Evolutionary conservation across 2,797 vertebrate species (phyloP), one percentile per base, ranked within the genome.

Genomic region (Acrossocheilus fasciatus): DNA sequence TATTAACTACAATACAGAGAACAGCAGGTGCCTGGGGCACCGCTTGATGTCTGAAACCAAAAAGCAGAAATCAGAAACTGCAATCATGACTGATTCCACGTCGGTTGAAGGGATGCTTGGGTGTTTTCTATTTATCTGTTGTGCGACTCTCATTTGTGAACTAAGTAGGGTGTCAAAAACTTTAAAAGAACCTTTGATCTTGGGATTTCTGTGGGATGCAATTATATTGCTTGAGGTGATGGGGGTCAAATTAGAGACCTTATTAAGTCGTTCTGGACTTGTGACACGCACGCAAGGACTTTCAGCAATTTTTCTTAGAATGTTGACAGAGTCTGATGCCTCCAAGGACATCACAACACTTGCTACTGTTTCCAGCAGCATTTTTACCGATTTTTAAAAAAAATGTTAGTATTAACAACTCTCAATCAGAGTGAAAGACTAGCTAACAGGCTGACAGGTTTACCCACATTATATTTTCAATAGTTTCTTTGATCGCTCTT

Each of bases 31-130:
- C 91, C 90, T 87, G 73, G 57, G 92, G 93, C 89, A 86, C 81
- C 68, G 91, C 90, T 87, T 91, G 89, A 91, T 90, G 90, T 91
- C 36, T 0, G 82, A 93, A 87, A 79, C 81, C 43, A 92, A 89
- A 88, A 64, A 89, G 90, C 79, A 89, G 91, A 90, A 93, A 92
- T 90, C 92, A 91, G 75, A 89, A 90, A 87, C 75, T 47, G 69
- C 17, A 50, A 81, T 89, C 79, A 88, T 26, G 66, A 43, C 69
- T 78, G 72, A 75, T 69, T 66, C 57, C 69, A 64, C 3, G 12
- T 64, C 41, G 7, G 7, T 50, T 66, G 45, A 80, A 66, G 34
- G 52, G 57, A 79, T 80, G 79, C 87, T 82, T 36, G 64, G 34
- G 26, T 82, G 59, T 80, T 76, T 83, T 88, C 43, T 23, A 54